Base-by-base conservation (phyloP, 2,797 vertebrate species). In the Arnoldichthys spilopterus region DNA sequence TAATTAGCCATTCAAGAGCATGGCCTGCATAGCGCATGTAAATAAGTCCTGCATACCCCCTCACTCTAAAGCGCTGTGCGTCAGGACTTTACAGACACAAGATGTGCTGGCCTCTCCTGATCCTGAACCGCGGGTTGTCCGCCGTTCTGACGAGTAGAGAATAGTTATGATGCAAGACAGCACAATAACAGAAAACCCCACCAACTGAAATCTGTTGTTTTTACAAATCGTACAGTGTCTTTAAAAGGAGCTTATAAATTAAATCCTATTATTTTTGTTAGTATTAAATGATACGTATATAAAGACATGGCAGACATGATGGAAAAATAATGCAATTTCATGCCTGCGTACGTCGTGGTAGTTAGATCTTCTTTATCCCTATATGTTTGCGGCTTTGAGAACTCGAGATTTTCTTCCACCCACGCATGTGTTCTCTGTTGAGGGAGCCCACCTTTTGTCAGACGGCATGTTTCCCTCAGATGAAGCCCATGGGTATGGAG, bases 381-480 rank as follows among this genome's bases (percentile, higher is more conserved):
- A 76, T 82, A 81, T 81, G 34, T 69, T 79, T 73, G 73, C 71
- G 66, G 76, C 64, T 53, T 72, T 78, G 56, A 70, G 61, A 83
- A 61, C 62, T 66, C 77, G 72, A 71, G 76, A 77, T 81, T 78
- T 81, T 77, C 76, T 74, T 79, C 72, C 76, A 69, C 78, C 78
- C 67, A 78, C 76, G 76, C 76, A 77, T 72, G 76, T 78, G 72
- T 78, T 76, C 73, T 76, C 13, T 53, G 76, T 70, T 74, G 74
- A 79, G 79, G 73, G 76, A 81, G 58, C 80, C 64, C 80, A 81
- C 84, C 79, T 61, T 83, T 81, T 79, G 76, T 81, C 72, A 83
- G 79, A 67, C 71, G 73, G 72, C 63, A 24, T 70, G 74, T 78
- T 75, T 78, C 78, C 76, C 69, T 74, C 72, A 22, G 76, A 79